phyloP scores from a whole-genome alignment of 2,113 vertebrate genomes.

The Ceyx melanurus region DNA sequence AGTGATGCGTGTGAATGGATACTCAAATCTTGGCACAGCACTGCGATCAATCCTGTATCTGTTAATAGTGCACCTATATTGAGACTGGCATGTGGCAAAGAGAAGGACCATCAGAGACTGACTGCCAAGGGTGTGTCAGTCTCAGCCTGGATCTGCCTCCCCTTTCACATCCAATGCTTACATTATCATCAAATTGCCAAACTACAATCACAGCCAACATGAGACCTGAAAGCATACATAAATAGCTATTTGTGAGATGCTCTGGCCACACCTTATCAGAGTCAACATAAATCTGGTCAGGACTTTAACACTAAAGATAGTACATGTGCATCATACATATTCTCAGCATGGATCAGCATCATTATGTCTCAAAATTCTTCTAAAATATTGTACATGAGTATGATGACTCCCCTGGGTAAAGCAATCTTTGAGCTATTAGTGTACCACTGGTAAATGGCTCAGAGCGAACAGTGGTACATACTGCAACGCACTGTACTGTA shows the following conservation, averaged over 20 bases:
- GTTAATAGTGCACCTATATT: neutral
- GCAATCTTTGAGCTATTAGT: neutral
- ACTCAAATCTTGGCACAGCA: accelerated
- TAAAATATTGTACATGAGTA: neutral
- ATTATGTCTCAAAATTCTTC: neutral
- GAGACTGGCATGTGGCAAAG: accelerated
- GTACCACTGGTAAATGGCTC: neutral
- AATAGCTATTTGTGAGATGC: neutral
- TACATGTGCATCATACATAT: neutral
- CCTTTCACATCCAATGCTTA: accelerated
- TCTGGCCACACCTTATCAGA: neutral
- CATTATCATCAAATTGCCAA: neutral
- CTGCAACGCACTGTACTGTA: neutral
- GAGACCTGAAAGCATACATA: accelerated
- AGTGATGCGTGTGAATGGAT: neutral
- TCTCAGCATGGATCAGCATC: neutral
- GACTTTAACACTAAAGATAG: neutral
- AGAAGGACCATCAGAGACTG: neutral
- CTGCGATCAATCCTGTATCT: neutral
- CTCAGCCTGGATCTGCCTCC: accelerated
- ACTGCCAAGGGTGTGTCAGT: neutral
- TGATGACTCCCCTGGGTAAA: neutral
- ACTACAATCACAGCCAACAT: accelerated
- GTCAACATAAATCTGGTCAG: neutral
- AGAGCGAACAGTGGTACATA: neutral